A percentile compares a stretch with the other conserved stretches of the same genome.
phyloP scores from a whole-genome alignment of 2,113 vertebrate species.

The Circaetus gallicus region DNA sequence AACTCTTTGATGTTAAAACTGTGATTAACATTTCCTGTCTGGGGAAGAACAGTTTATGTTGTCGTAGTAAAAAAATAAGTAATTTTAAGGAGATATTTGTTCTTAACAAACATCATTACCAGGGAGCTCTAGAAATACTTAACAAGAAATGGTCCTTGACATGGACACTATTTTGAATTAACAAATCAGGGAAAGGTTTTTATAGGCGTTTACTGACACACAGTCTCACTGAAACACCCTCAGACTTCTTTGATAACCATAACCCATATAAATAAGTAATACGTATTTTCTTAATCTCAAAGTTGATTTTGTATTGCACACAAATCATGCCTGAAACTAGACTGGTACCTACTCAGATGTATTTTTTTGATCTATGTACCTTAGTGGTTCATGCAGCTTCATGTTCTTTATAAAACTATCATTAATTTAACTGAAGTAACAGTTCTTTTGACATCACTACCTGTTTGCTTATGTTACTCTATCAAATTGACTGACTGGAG shows the following conservation, averaged over 20 bases:
- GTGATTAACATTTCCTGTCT: not conserved
- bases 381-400: not conserved
- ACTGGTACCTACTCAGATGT: not conserved
- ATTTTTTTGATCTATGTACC: not conserved
- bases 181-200: not conserved
- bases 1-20: not conserved
- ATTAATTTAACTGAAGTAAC: not conserved
- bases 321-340: not conserved
- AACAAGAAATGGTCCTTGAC: not conserved
- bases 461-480: not conserved
- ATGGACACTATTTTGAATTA: not conserved
- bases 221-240: not conserved
- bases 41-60: not conserved
- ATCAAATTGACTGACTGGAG: not conserved
- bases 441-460: not conserved
- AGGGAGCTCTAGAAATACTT: not conserved
- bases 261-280: not conserved
- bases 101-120: not conserved
- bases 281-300: not conserved
- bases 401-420: not conserved
- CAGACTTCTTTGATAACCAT: not conserved
- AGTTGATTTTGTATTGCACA: not conserved
- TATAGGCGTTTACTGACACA: not conserved
- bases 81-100: not conserved
- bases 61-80: not conserved